These are phyloP conservation scores for Plagiodera versicolora DNA, from an alignment of 2,888 invertebrate genomes.

Conservation along the genomic window DNA sequence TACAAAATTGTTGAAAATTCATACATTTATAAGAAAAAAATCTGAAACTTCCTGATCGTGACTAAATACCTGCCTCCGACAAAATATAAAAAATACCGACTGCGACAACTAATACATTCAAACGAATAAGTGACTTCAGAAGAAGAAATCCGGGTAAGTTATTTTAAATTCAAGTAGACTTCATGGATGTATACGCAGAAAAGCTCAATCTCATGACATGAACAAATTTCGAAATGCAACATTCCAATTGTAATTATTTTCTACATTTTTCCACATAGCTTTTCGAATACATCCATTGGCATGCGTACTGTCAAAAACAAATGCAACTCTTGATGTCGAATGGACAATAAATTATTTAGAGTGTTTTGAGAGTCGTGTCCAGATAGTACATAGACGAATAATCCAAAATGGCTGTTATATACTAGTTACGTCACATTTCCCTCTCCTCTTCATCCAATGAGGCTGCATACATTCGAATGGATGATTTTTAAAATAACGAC, in stretches of 20 bases:
- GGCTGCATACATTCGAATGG: conserved; percentile 27
- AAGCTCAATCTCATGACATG: not conserved
- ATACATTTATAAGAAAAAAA: conserved; percentile 35
- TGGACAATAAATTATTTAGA: conserved; percentile 35
- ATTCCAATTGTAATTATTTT: not conserved
- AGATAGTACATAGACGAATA: conserved; percentile 32
- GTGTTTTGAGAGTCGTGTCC: conserved; percentile 30
- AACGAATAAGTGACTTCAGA: conserved; percentile 19
- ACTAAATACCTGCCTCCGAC: conserved; percentile 35
- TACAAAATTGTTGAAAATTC: conserved; percentile 46
- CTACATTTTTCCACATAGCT: not conserved
- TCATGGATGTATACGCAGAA: not conserved
- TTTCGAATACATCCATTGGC: conserved; percentile 12
- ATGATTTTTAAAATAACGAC: conserved; percentile 33
- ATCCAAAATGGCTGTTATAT: conserved; percentile 38
- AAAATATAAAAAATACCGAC: conserved; percentile 25
- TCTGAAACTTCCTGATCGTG: conserved; percentile 39
- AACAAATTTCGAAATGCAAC: not conserved
- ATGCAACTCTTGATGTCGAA: conserved; percentile 28
- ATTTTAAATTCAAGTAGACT: not conserved
- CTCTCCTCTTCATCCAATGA: conserved; percentile 33
- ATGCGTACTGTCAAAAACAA: conserved; percentile 27
- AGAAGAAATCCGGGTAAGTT: conserved; percentile 27
- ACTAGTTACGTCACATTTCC: conserved; percentile 36
- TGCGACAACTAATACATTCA: conserved; percentile 17